Percentiles rank a stretch among this genome's conserved stretches.
These are phyloP conservation scores for Paedocypris sp. DNA, from an alignment of 2,113 vertebrate species.

Conservation along the genomic window DNA sequence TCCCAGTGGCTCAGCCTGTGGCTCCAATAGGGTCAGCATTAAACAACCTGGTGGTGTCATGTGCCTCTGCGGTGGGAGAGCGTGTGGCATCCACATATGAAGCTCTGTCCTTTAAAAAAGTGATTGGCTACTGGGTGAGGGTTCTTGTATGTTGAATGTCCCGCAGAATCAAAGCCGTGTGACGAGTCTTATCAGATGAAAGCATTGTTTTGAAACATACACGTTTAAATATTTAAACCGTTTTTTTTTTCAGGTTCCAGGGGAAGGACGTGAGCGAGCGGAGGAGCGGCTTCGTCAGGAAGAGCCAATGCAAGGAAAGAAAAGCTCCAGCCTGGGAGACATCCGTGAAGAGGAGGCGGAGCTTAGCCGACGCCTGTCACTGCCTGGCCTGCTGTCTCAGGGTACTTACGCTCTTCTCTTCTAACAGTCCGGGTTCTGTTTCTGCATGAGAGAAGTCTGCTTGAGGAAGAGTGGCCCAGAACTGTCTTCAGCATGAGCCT, in stretches of 20 bases:
- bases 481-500: neutral
- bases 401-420: slow-evolving; percentile 71
- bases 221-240: no score
- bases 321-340: slow-evolving; percentile 93
- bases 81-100: slow-evolving; percentile 89
- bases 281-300: slow-evolving; percentile 75
- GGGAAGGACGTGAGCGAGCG: slow-evolving; percentile 51
- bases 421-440: slow-evolving; percentile 50
- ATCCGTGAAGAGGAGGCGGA: slow-evolving; percentile 87
- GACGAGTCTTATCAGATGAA: no score
- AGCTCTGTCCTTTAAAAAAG: slow-evolving; percentile 84
- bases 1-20: slow-evolving; percentile 50
- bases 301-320: slow-evolving; percentile 82
- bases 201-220: no score
- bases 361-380: slow-evolving; percentile 80
- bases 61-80: slow-evolving; percentile 85
- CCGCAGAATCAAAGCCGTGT: no score
- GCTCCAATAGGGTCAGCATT: slow-evolving; percentile 67
- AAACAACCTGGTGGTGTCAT: slow-evolving; percentile 87
- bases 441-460: slow-evolving; percentile 60
- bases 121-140: slow-evolving; percentile 77
- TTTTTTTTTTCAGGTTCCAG: slow-evolving; percentile 1
- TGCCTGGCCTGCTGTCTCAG: slow-evolving; percentile 92
- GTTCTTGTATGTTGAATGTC: slow-evolving; percentile 42
- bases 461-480: neutral